Percentiles rank a stretch among this genome's conserved stretches.
These are phyloP conservation scores for Panopea generosa DNA, from an alignment of 2,888 invertebrate species.

Conservation along the genomic window DNA sequence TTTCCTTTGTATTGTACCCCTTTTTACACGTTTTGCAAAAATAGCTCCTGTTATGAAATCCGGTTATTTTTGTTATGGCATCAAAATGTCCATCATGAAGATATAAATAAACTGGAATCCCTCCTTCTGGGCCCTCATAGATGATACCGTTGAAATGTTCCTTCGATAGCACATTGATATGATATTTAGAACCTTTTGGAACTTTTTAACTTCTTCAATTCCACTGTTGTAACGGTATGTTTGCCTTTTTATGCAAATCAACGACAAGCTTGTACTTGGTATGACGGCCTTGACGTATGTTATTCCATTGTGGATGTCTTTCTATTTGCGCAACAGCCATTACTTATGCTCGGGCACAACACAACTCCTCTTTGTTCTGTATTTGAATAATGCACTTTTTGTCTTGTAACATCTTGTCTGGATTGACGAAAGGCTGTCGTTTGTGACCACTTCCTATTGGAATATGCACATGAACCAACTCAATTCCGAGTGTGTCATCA, in stretches of 20 bases:
- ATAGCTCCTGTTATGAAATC: slow-evolving; percentile 36
- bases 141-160: slow-evolving; percentile 49
- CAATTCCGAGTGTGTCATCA: slow-evolving; percentile 49
- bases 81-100: slow-evolving; percentile 49
- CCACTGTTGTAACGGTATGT: slow-evolving; percentile 35
- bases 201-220: slow-evolving; percentile 39
- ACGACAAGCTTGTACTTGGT: slow-evolving; percentile 31
- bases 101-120: slow-evolving; percentile 40
- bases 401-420: slow-evolving; percentile 24
- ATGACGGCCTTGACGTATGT: slow-evolving; percentile 24
- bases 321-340: slow-evolving; percentile 47
- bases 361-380: slow-evolving; percentile 41
- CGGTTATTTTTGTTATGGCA: slow-evolving; percentile 54
- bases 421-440: slow-evolving; percentile 30
- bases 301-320: slow-evolving; percentile 40
- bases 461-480: slow-evolving; percentile 38
- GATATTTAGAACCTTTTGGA: slow-evolving; percentile 25
- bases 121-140: slow-evolving; percentile 43
- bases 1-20: slow-evolving; percentile 51
- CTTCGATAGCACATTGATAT: slow-evolving; percentile 49
- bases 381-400: slow-evolving; percentile 42
- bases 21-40: slow-evolving; percentile 45
- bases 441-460: slow-evolving; percentile 31
- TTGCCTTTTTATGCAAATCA: slow-evolving; percentile 29
- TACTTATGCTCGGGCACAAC: slow-evolving; percentile 47